phyloP scores from a whole-genome alignment of 2,113 vertebrate species.

The Callionymus lyra region DNA sequence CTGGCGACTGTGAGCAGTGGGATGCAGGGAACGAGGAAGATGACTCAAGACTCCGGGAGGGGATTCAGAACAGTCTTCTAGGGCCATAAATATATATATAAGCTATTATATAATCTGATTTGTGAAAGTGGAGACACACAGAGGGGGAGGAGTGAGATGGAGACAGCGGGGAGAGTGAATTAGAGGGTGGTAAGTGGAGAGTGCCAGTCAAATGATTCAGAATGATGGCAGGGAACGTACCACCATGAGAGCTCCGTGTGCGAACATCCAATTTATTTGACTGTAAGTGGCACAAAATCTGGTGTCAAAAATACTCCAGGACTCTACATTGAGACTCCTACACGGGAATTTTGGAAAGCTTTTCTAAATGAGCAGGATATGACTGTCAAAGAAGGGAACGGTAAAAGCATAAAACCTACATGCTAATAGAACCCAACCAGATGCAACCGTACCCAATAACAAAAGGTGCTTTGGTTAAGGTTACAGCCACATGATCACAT shows the following conservation, averaged over 20 bases:
- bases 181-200: slow-evolving; percentile 16
- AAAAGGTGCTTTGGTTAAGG: too few relatives aligned
- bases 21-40: not conserved
- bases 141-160: slow-evolving; percentile 23
- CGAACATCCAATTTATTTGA: slow-evolving; percentile 19
- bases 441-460: too few relatives aligned
- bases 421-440: too few relatives aligned
- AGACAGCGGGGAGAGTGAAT: slow-evolving; percentile 14
- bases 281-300: slow-evolving; percentile 3
- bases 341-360: too few relatives aligned
- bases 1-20: not conserved
- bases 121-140: slow-evolving; percentile 20
- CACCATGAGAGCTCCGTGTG: not conserved
- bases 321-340: too few relatives aligned
- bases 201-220: slow-evolving; percentile 23
- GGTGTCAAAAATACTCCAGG: slow-evolving; percentile 9
- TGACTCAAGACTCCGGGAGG: slow-evolving; percentile 8
- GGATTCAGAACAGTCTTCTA: slow-evolving; percentile 11
- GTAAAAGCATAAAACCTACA: too few relatives aligned
- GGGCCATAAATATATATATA: slow-evolving; percentile 26
- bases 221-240: slow-evolving; percentile 11
- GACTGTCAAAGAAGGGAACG: too few relatives aligned
- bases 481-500: too few relatives aligned
- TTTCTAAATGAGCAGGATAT: too few relatives aligned
- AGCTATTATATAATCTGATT: slow-evolving; percentile 33